phyloP scores from a whole-genome alignment of 1,140 invertebrate species.

The Zeugodacus cucurbitae region DNA sequence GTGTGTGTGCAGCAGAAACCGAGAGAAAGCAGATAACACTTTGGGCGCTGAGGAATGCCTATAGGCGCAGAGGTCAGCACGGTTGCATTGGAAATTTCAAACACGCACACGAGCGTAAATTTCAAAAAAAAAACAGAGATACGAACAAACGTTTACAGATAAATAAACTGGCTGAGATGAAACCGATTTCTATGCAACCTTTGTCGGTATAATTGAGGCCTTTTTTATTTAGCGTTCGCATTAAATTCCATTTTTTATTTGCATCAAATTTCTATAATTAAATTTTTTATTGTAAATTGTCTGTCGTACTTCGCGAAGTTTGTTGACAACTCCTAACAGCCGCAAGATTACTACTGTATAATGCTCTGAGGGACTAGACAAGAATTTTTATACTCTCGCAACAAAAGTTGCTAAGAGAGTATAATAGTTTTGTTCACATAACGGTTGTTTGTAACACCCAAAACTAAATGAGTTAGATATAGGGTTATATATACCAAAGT shows the following conservation, averaged over 20 bases:
- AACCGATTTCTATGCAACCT: not conserved
- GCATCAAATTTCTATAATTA: not conserved
- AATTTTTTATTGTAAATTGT: not conserved
- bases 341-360: too few relatives aligned
- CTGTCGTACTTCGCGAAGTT: too few relatives aligned
- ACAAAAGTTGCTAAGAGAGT: too few relatives aligned
- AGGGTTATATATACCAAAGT: too few relatives aligned
- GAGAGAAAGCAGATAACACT: not conserved
- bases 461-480: too few relatives aligned
- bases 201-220: not conserved
- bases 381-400: too few relatives aligned
- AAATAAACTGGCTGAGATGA: not conserved
- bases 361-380: too few relatives aligned
- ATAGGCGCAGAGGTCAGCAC: not conserved
- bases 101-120: not conserved
- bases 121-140: not conserved
- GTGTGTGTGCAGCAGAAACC: not conserved
- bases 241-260: not conserved
- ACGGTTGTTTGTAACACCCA: too few relatives aligned
- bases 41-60: not conserved
- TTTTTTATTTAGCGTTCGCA: not conserved
- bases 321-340: too few relatives aligned
- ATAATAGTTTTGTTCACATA: too few relatives aligned
- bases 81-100: not conserved
- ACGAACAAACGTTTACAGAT: not conserved